Evolutionary conservation across 1,140 invertebrate genomes (phyloP).

Genomic region (Drosophila punjabiensis): DNA sequence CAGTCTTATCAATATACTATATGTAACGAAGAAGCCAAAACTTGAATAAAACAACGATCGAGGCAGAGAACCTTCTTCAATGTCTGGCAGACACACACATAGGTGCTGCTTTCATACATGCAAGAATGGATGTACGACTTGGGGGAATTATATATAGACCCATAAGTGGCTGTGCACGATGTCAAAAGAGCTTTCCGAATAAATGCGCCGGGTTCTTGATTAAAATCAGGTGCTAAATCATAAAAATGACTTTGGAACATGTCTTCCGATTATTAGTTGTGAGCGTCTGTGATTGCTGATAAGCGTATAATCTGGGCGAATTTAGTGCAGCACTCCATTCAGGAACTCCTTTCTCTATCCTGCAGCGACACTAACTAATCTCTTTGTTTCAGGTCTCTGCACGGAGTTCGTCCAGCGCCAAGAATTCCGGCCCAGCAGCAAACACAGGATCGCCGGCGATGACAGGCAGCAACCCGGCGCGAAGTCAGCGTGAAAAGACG

Average conservation of each 20-base stretch:
- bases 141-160: constrained; percentile 23
- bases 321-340: constrained; percentile 13
- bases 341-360: neutral
- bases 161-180: constrained; percentile 43
- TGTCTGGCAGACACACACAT: neutral
- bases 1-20: constrained; percentile 22
- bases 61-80: constrained; percentile 5
- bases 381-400: constrained; percentile 50
- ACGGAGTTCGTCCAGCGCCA: constrained; percentile 48
- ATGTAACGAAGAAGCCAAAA: constrained; percentile 16
- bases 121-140: constrained; percentile 4
- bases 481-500: constrained; percentile 73
- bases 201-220: constrained; percentile 42
- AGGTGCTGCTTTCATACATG: neutral
- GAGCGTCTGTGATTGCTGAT: constrained; percentile 42
- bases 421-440: constrained; percentile 22
- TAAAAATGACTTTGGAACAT: constrained; percentile 52
- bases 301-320: constrained; percentile 15
- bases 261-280: constrained; percentile 55
- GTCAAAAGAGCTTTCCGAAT: constrained; percentile 29
- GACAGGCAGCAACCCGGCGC: constrained; percentile 30
- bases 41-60: constrained; percentile 15
- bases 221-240: constrained; percentile 69
- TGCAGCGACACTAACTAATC: neutral
- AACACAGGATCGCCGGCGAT: constrained; percentile 27